Base-by-base conservation (phyloP, 2,797 vertebrate genomes). In the Hydrophis major region DNA sequence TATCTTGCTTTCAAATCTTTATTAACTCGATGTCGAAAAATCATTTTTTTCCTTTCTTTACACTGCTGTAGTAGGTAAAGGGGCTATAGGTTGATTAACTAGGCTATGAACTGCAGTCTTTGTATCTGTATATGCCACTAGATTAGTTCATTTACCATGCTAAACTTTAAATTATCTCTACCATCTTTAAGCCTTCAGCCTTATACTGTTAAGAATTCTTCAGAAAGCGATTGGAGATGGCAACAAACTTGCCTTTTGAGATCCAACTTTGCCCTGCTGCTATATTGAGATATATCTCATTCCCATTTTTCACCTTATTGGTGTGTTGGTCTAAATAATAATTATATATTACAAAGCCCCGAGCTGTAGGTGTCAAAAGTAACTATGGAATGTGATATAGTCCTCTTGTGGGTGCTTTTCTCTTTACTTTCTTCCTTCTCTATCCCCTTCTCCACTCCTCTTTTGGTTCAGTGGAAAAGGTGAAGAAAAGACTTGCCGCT, bases 311-410 rank as follows among this genome's bases (percentile, higher is more conserved):
- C 60, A 94, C 92, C 96, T 95, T 0, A 92, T 0, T 92, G 96
- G 95, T 98, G 96, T 98, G 97, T 97, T 97, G 97, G 95, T 98
- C 96, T 95, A 96, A 96, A 95, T 96, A 89, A 96, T 94, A 93
- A 93, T 95, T 96, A 94, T 96, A 94, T 97, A 95, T 95, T 97
- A 95, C 97, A 96, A 97, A 96, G 95, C 96, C 96, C 96, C 95
- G 94, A 97, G 50, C 93, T 97, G 92, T 98, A 97, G 97, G 96
- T 98, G 97, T 98, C 97, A 97, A 95, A 97, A 98, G 97, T 98
- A 97, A 98, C 97, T 97, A 96, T 98, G 97, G 97, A 98, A 97
- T 97, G 98, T 98, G 97, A 96, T 97, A 91, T 98, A 97, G 97
- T 98, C 96, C 96, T 98, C 97, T 94, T 97, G 97, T 98, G 97